Percentiles rank a stretch among this genome's conserved stretches.
Conservation (phyloP, 2,113 vertebrate species). For the Corynorhinus townsendii region DNA sequence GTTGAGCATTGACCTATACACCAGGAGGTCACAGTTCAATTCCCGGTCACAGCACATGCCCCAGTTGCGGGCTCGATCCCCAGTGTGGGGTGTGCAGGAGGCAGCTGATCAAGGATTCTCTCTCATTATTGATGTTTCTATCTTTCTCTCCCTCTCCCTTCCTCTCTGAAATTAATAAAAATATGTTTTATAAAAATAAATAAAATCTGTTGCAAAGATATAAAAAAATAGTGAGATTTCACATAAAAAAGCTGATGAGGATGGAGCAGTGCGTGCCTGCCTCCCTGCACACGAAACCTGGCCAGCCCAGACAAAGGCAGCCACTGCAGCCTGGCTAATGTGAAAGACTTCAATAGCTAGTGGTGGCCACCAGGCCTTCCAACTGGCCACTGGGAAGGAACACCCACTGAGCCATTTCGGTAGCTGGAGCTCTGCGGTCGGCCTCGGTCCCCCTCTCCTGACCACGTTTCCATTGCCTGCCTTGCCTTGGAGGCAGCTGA, state of each 20-base stretch:
- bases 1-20: no score
- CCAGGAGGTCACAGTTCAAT: no score
- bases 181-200: no score
- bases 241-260: background rate
- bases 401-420: background rate
- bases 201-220: background rate
- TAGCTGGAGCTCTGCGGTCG: background rate
- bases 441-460: background rate
- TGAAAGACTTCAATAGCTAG: background rate
- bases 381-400: background rate
- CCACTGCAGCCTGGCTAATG: background rate
- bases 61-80: no score
- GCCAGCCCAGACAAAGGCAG: background rate
- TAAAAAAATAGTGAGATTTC: background rate
- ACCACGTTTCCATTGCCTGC: background rate
- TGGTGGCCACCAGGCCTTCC: background rate
- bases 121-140: no score
- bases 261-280: accelerated
- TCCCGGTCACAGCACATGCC: no score
- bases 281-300: background rate
- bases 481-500: background rate
- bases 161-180: no score
- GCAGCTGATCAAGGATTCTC: no score
- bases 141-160: no score
- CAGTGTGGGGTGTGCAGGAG: no score